Evolutionary conservation across 2,113 vertebrate genomes (phyloP), one percentile per base, ranked within the genome.

Genomic region (Halcyon malimbica): DNA sequence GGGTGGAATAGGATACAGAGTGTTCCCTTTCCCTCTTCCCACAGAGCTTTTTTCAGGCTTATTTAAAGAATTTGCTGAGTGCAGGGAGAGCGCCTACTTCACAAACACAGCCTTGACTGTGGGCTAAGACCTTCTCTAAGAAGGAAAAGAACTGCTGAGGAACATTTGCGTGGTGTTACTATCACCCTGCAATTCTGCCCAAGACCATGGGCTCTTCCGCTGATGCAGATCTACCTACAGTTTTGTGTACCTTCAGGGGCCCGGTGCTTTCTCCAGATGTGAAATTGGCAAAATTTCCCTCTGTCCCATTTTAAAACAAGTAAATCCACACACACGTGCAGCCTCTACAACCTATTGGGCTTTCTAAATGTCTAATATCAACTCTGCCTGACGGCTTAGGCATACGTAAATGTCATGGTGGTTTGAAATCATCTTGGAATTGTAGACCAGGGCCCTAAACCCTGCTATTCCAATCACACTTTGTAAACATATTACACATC

Each of bases 1-100:
- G 7, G 67, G 67, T 5, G 60, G 71, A 94, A 80, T 59, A 80
- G 50, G 82, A 88, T 86, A 74, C 16, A 6, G 6, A 84, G 44
- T 42, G 25, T 88, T 80, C 42, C 42, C 79, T 83, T 91, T 83
- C 90, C 29, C 50, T 86, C 84, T 83, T 80, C 82, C 60, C 71
- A 81, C 59, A 92, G 41, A 50, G 13, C 5, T 44, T 85, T 69
- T 57, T 85, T 39, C 37, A 60, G 62, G 13, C 33, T 83, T 62
- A 11, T 90, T 84, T 85, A 5, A 69, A 77, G 74, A 85, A 87
- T 74, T 67, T 67, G 62, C 33, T 53, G 67, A 54, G 39, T 17
- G 50, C 35, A 42, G 33, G 62, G 29, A 63, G 42, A 87, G 16
- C 0, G 11, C 16, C 25, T 65, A 33, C 25, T 73, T 87, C 50